Percentiles rank a stretch among this genome's conserved stretches.
These are phyloP conservation scores for Gallinago solitaria DNA, from an alignment of 2,797 vertebrate species.

Conservation along the genomic window DNA sequence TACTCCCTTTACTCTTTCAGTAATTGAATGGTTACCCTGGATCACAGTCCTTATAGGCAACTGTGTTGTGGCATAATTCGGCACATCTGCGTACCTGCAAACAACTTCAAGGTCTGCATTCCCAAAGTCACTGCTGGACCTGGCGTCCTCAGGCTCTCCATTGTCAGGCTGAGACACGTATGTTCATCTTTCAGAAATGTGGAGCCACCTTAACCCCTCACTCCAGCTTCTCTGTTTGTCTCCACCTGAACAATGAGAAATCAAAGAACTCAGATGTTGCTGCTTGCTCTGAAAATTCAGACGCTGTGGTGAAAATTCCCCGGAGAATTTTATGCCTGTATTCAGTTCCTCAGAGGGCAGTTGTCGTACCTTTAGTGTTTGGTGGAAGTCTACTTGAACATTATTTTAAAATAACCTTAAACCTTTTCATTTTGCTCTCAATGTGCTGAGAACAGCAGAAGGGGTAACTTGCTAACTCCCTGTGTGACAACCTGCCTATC, in stretches of 20 bases:
- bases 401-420: not conserved
- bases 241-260: not conserved
- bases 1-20: not conserved
- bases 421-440: not conserved
- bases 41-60: not conserved
- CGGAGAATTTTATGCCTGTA: not conserved
- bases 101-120: not conserved
- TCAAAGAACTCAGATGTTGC: not conserved
- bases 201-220: not conserved
- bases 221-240: not conserved
- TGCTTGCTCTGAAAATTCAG: not conserved
- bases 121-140: not conserved
- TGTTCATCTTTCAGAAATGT: not conserved
- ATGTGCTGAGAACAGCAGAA: not conserved
- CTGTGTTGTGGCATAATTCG: not conserved
- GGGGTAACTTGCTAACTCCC: not conserved
- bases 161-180: not conserved
- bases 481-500: not conserved
- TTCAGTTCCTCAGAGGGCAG: not conserved
- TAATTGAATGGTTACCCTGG: not conserved
- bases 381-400: not conserved
- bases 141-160: fast-evolving
- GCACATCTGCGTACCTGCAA: not conserved
- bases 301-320: not conserved
- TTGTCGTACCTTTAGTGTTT: not conserved